Conservation (phyloP, 2,888 invertebrate species). For the Thyatira batis region DNA sequence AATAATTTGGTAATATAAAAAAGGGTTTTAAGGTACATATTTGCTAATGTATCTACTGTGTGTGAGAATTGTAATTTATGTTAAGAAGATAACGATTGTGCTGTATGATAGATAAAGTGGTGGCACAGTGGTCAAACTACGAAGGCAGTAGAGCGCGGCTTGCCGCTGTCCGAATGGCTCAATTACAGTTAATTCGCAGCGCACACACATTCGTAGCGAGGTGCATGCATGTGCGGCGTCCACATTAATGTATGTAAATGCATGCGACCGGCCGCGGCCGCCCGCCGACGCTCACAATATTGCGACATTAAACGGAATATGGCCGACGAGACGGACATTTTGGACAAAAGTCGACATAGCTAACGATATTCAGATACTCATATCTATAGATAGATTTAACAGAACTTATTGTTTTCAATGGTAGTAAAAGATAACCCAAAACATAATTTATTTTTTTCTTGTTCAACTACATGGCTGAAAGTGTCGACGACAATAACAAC, state of each 20-base stretch:
- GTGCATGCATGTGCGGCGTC: slow-evolving; percentile 75
- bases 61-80: slow-evolving; percentile 7
- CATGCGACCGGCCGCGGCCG: slow-evolving; percentile 75
- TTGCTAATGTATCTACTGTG: background rate
- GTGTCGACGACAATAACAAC: too few relatives aligned
- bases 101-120: slow-evolving; percentile 24
- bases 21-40: background rate
- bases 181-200: slow-evolving; percentile 81
- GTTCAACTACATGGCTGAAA: too few relatives aligned
- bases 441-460: too few relatives aligned
- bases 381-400: slow-evolving; percentile 51
- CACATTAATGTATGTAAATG: slow-evolving; percentile 81
- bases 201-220: slow-evolving; percentile 75
- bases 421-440: too few relatives aligned
- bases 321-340: slow-evolving; percentile 76
- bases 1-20: background rate
- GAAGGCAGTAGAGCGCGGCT: slow-evolving; percentile 65
- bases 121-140: slow-evolving; percentile 53
- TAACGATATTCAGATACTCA: slow-evolving; percentile 63
- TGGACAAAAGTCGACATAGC: slow-evolving; percentile 75
- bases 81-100: slow-evolving; percentile 6
- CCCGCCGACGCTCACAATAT: slow-evolving; percentile 76
- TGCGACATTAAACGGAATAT: slow-evolving; percentile 80
- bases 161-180: slow-evolving; percentile 77
- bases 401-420: too few relatives aligned